Evolutionary conservation across 1,140 invertebrate genomes (phyloP).

Genomic region (Leptinotarsa undecemlineata): DNA sequence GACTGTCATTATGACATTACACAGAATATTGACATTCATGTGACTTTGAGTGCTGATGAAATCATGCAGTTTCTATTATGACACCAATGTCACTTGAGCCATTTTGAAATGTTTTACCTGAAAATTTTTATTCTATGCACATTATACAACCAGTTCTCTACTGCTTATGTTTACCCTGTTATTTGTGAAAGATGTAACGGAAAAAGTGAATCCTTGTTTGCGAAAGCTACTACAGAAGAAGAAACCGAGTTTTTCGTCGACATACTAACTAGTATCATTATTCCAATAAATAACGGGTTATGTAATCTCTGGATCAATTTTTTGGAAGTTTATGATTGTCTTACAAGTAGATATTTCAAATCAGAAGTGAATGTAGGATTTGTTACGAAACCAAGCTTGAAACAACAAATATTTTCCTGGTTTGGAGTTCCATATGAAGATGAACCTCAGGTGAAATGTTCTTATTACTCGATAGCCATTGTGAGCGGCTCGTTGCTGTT

Average conservation of each 20-base stretch:
- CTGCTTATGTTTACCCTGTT: conserved; percentile 31
- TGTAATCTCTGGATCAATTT: conserved; percentile 35
- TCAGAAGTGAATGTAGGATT: neutral
- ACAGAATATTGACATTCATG: no score
- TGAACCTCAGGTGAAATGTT: conserved; percentile 19
- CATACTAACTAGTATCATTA: conserved; percentile 20
- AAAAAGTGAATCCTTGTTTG: conserved; percentile 9
- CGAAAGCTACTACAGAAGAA: conserved; percentile 4
- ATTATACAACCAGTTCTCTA: conserved; percentile 12
- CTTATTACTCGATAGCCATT: conserved; percentile 25
- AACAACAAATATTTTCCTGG: conserved; percentile 13
- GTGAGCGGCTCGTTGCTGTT: conserved; percentile 20
- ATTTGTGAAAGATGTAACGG: conserved; percentile 12
- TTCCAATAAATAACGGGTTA: conserved; percentile 31
- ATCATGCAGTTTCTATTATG: no score
- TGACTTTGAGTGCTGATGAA: no score
- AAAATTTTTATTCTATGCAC: conserved; percentile 28
- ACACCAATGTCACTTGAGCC: neutral
- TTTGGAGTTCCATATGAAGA: conserved; percentile 16
- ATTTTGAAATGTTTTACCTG: conserved; percentile 22
- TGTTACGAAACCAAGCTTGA: neutral
- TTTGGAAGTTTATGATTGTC: conserved; percentile 32
- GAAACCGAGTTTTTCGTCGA: conserved; percentile 30
- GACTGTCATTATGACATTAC: no score
- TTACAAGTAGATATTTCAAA: conserved; percentile 24